Conservation (phyloP, 64 coral and sea anemone genomes). For the Actinia tenebrosa region DNA sequence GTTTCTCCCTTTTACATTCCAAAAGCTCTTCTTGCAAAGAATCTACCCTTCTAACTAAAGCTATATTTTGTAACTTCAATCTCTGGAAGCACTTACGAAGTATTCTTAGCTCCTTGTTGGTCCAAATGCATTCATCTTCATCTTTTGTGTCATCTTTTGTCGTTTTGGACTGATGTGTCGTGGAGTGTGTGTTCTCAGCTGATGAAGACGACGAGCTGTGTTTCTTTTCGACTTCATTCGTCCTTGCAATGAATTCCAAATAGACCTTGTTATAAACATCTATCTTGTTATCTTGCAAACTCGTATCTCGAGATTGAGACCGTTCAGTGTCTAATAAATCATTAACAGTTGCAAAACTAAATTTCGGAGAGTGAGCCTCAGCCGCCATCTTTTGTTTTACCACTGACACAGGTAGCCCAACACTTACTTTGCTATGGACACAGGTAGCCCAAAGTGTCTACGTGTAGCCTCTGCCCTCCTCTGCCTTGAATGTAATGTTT, state of each 20-base stretch:
- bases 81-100: slow-evolving; percentile 71
- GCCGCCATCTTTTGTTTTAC: background rate
- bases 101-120: slow-evolving; percentile 47
- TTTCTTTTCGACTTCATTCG: background rate
- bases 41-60: slow-evolving; percentile 57
- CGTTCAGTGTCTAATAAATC: slow-evolving; percentile 1
- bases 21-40: slow-evolving; percentile 24
- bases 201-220: background rate
- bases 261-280: background rate
- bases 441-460: no score
- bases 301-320: background rate
- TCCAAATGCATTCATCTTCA: slow-evolving; percentile 57
- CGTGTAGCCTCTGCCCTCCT: no score
- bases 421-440: no score
- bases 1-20: slow-evolving; percentile 40
- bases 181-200: background rate
- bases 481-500: no score
- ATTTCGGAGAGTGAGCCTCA: background rate
- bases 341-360: background rate
- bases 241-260: background rate
- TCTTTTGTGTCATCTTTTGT: background rate
- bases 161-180: background rate
- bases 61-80: slow-evolving; percentile 73
- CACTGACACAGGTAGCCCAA: background rate
- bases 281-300: background rate